Conservation (phyloP, 1,140 invertebrate species). For the Amyelois transitella region DNA sequence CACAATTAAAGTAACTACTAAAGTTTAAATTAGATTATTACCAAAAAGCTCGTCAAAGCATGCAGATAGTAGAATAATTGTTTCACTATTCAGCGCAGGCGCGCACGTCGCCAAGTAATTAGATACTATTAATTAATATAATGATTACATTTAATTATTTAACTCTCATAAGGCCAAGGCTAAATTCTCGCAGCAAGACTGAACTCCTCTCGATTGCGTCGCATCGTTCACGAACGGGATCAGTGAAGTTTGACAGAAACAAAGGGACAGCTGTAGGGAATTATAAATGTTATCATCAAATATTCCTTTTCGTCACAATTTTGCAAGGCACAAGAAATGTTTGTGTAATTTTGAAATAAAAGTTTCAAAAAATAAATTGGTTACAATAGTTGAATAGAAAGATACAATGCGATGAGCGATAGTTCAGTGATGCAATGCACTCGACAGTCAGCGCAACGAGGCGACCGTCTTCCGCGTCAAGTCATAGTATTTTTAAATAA, state of each 20-base stretch:
- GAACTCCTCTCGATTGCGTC: constrained; percentile 50
- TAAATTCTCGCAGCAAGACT: constrained; percentile 72
- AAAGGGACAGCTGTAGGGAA: constrained; percentile 14
- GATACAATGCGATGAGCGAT: constrained; percentile 21
- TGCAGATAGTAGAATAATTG: constrained; percentile 69
- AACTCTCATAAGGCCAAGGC: constrained; percentile 73
- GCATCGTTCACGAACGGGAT: constrained; percentile 35
- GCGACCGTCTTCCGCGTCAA: constrained; percentile 30
- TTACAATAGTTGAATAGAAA: not conserved
- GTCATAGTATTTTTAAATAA: constrained; percentile 30
- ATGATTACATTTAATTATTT: constrained; percentile 69
- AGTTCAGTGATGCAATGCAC: constrained; percentile 41
- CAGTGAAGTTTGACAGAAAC: constrained; percentile 14
- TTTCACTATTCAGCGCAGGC: constrained; percentile 67
- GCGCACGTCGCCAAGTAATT: constrained; percentile 44
- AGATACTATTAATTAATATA: constrained; percentile 54
- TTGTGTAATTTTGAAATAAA: constrained; percentile 25
- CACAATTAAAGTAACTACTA: constrained; percentile 70
- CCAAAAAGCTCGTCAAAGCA: constrained; percentile 74
- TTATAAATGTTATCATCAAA: constrained; percentile 18
- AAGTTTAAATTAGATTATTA: constrained; percentile 72
- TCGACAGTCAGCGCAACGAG: constrained; percentile 38
- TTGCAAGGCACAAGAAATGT: constrained; percentile 67
- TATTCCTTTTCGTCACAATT: constrained; percentile 27
- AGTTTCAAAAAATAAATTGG: not conserved